Percentiles rank a stretch among this genome's conserved stretches.
Evolutionary conservation across 1,140 invertebrate genomes (phyloP).

Genomic region (Cepaea nemoralis): DNA sequence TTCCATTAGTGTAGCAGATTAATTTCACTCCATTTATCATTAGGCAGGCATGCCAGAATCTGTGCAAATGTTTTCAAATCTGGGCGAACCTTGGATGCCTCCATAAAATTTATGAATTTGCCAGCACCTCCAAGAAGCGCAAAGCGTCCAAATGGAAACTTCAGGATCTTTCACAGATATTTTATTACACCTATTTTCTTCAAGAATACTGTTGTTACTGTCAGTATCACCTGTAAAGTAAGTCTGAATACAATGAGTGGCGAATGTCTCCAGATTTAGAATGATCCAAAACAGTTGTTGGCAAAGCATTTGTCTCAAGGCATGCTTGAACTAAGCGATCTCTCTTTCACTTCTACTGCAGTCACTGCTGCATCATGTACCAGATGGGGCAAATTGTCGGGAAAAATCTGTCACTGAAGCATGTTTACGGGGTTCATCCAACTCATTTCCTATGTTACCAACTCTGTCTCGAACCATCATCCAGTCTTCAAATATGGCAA

Average conservation of each 20-base stretch:
- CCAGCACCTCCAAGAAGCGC: conserved; percentile 84
- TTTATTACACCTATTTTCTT: neutral
- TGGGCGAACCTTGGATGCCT: conserved; percentile 77
- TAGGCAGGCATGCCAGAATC: conserved; percentile 81
- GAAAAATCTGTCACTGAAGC: neutral
- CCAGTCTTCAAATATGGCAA: conserved; percentile 32
- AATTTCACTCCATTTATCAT: conserved; percentile 78
- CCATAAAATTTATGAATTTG: conserved; percentile 83
- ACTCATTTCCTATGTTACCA: neutral
- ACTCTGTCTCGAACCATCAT: conserved; percentile 39
- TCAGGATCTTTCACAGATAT: conserved; percentile 40
- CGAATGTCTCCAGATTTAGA: neutral
- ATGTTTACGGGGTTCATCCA: neutral
- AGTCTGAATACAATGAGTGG: neutral
- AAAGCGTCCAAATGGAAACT: conserved; percentile 71
- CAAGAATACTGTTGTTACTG: neutral
- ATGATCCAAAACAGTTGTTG: neutral
- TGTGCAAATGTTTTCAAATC: conserved; percentile 85
- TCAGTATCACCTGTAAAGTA: neutral
- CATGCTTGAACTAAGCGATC: neutral
- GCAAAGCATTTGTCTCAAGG: too few relatives aligned
- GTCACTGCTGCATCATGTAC: neutral
- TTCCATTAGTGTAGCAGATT: conserved; percentile 77
- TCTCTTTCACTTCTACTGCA: neutral
- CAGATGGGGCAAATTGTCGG: neutral